These are phyloP conservation scores for Yoshiicerus persimilis DNA, from an alignment of 1,140 invertebrate genomes.

Conservation along the genomic window DNA sequence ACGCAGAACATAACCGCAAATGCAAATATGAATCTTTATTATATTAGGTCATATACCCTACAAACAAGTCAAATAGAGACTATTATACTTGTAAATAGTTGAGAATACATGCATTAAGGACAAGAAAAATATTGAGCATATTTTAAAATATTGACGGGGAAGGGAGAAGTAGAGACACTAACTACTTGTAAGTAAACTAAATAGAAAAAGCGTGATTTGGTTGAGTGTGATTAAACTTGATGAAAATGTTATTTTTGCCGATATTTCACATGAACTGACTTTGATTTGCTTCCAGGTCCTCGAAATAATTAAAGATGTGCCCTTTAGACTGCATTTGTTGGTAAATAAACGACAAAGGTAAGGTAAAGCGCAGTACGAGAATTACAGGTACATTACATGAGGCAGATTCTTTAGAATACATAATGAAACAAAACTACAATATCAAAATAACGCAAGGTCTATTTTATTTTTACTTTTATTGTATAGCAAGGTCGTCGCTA, in stretches of 20 bases:
- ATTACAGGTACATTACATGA: not conserved
- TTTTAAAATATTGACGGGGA: not conserved
- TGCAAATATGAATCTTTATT: not conserved
- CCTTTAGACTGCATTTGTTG: not conserved
- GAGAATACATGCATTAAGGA: not conserved
- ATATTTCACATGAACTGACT: not conserved
- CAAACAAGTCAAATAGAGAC: not conserved
- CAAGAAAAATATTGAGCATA: not conserved
- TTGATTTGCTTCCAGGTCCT: constrained; percentile 6
- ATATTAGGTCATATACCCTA: not conserved
- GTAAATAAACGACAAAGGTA: not conserved
- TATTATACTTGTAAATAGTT: not conserved
- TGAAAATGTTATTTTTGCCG: not conserved
- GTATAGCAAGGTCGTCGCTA: not conserved
- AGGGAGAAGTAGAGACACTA: not conserved
- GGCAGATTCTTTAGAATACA: not conserved
- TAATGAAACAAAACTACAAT: not conserved
- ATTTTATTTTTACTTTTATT: not conserved
- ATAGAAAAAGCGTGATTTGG: not conserved
- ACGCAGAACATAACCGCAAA: not conserved
- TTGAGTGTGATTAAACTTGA: not conserved
- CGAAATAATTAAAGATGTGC: not conserved
- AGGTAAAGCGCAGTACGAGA: not conserved
- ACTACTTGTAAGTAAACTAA: not conserved
- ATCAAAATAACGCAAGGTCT: constrained; percentile 8